Conservation (phyloP, 2,888 invertebrate genomes). For the Euclidia mi region DNA sequence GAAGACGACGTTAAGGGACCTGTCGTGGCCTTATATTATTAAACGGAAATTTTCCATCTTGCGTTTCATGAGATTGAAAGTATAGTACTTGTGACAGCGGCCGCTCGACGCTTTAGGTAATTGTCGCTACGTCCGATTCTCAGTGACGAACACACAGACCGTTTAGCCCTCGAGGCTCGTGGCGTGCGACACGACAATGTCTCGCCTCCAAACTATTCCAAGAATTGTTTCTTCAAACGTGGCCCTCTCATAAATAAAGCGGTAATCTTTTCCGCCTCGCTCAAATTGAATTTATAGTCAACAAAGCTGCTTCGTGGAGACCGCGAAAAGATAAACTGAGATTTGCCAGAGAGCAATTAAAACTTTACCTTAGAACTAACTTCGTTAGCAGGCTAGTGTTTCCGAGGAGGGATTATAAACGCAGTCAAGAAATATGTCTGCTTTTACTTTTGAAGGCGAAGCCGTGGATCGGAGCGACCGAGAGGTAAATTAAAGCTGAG, state of each 20-base stretch:
- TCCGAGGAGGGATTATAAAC: constrained; percentile 76
- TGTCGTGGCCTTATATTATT: constrained; percentile 72
- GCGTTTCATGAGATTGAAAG: constrained; percentile 58
- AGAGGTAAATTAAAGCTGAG: constrained; percentile 74
- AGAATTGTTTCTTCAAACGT: constrained; percentile 52
- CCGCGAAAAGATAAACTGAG: constrained; percentile 88
- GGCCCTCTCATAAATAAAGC: constrained; percentile 64
- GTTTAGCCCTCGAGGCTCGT: constrained; percentile 9
- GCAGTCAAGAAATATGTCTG: constrained; percentile 79
- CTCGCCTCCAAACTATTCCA: constrained; percentile 48
- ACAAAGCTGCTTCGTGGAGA: constrained; percentile 82
- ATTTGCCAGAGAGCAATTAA: constrained; percentile 88
- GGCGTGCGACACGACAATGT: constrained; percentile 56
- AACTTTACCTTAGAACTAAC: constrained; percentile 88
- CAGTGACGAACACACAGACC: background rate
- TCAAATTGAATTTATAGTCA: constrained; percentile 87
- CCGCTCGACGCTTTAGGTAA: constrained; percentile 16
- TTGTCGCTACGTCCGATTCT: background rate
- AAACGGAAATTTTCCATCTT: constrained; percentile 66
- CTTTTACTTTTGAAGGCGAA: constrained; percentile 74
- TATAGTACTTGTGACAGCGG: constrained; percentile 49
- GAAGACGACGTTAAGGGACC: constrained; percentile 62
- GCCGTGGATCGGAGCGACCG: constrained; percentile 71
- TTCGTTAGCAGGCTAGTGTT: constrained; percentile 85
- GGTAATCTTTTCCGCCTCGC: constrained; percentile 75